Conservation (phyloP, 37 sponge, comb jelly and placozoan genomes). For the Crambe crambe region DNA sequence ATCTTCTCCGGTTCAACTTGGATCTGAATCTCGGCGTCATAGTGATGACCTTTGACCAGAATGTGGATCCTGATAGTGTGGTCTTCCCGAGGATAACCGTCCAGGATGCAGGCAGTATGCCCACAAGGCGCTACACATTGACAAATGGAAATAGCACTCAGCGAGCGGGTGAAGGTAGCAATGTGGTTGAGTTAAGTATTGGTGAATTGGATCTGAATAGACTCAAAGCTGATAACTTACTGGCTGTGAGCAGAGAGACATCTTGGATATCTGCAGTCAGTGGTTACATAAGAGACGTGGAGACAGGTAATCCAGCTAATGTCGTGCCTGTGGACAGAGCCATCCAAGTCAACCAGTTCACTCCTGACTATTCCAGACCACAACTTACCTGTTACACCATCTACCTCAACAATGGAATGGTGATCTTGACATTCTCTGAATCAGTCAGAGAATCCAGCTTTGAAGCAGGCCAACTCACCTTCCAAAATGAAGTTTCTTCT, state of each 20-base stretch:
- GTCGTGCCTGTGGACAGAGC: slow-evolving; percentile 53
- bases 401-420: slow-evolving; percentile 63
- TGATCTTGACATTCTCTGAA: slow-evolving; percentile 80
- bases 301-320: slow-evolving; percentile 54
- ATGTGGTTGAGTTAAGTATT: slow-evolving; percentile 30
- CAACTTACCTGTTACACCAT: slow-evolving; percentile 54
- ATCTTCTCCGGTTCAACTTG: slow-evolving; percentile 50
- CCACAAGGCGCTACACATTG: slow-evolving; percentile 39
- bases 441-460: slow-evolving; percentile 70
- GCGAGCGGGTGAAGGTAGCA: not conserved
- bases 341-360: slow-evolving; percentile 59
- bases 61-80: slow-evolving; percentile 47
- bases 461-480: slow-evolving; percentile 75
- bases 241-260: slow-evolving; percentile 58
- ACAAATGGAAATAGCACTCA: slow-evolving; percentile 45
- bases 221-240: slow-evolving; percentile 61
- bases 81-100: slow-evolving; percentile 55
- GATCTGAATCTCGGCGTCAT: slow-evolving; percentile 72
- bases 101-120: slow-evolving; percentile 26
- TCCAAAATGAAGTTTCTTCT: slow-evolving; percentile 43
- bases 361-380: slow-evolving; percentile 78
- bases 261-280: slow-evolving; percentile 77
- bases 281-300: slow-evolving; percentile 60
- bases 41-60: slow-evolving; percentile 70
- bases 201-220: slow-evolving; percentile 57